Conservation (phyloP, 1,140 invertebrate genomes). For the Zaprionus ornatus region DNA sequence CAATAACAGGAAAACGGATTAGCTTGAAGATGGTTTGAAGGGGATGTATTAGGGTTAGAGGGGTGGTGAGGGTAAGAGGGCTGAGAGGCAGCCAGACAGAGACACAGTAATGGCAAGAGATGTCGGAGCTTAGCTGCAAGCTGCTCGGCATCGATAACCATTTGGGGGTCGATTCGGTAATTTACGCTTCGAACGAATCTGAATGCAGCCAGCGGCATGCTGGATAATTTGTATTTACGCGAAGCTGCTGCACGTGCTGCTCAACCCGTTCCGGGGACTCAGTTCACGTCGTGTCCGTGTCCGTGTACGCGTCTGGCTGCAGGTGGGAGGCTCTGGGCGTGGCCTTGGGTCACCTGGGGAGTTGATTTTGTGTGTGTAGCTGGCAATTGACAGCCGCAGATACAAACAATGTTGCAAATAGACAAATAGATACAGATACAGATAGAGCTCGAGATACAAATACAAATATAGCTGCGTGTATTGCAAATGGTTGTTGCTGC, state of each 20-base stretch:
- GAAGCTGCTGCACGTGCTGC: conserved; percentile 36
- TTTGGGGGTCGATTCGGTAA: conserved; percentile 18
- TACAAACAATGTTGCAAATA: conserved; percentile 4
- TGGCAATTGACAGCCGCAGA: conserved; percentile 26
- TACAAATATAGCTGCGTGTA: conserved; percentile 16
- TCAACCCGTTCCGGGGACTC: conserved; percentile 10
- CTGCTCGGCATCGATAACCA: conserved; percentile 15
- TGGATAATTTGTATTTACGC: conserved; percentile 45
- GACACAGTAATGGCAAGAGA: neutral
- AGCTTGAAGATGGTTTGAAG: neutral
- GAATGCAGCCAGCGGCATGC: conserved; percentile 15
- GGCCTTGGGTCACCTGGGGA: neutral
- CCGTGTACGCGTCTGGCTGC: conserved; percentile 20
- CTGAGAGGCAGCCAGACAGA: neutral
- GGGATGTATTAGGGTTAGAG: neutral
- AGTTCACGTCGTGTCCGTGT: neutral
- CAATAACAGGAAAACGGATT: neutral
- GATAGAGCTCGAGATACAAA: neutral
- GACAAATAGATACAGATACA: neutral
- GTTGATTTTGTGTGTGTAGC: neutral
- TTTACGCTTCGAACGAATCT: conserved; percentile 24
- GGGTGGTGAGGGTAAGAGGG: accelerated
- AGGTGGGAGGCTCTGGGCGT: neutral
- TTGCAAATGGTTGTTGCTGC: conserved; percentile 32
- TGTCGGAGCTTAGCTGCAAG: conserved; percentile 4